Evolutionary conservation across 2,797 vertebrate genomes (phyloP).

Genomic region (Acrossocheilus wenchowensis): DNA sequence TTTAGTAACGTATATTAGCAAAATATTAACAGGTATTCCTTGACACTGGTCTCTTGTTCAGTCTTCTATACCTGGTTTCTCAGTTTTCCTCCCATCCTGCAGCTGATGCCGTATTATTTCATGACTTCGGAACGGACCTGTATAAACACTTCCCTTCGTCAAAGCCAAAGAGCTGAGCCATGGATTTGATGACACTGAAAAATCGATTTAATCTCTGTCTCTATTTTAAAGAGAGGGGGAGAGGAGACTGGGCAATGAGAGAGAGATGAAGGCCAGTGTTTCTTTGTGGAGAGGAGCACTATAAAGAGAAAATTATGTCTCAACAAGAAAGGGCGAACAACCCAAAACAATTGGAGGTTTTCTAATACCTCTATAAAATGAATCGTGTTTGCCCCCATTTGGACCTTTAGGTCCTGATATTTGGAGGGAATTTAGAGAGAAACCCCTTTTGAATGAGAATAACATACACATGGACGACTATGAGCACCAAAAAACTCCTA

Average conservation of each 20-base stretch:
- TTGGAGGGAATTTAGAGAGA: not conserved
- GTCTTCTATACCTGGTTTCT: not conserved
- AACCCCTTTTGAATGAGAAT: not conserved
- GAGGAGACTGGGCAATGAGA: slow-evolving; percentile 51
- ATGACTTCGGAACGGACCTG: slow-evolving; percentile 33
- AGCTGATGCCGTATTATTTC: slow-evolving; percentile 30
- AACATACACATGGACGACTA: not conserved
- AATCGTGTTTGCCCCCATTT: not conserved
- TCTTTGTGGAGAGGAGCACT: slow-evolving; percentile 5
- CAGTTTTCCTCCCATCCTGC: not conserved
- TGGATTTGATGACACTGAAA: slow-evolving; percentile 63
- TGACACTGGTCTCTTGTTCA: not conserved
- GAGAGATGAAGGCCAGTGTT: slow-evolving; percentile 28
- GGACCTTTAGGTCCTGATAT: not conserved
- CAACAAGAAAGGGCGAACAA: slow-evolving; percentile 19
- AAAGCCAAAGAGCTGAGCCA: slow-evolving; percentile 61
- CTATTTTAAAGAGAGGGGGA: slow-evolving; percentile 57
- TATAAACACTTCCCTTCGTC: slow-evolving; percentile 60
- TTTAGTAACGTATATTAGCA: not conserved
- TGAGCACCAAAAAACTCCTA: not conserved
- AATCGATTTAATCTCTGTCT: slow-evolving; percentile 65
- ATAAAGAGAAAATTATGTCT: slow-evolving; percentile 40
- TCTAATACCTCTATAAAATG: slow-evolving; percentile 13
- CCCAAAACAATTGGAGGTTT: slow-evolving; percentile 15
- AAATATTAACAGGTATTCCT: not conserved